A percentile compares a stretch with the other conserved stretches of the same genome.
These are phyloP conservation scores for Tamias sibiricus DNA, from an alignment of 2,113 vertebrate genomes.

Conservation along the genomic window DNA sequence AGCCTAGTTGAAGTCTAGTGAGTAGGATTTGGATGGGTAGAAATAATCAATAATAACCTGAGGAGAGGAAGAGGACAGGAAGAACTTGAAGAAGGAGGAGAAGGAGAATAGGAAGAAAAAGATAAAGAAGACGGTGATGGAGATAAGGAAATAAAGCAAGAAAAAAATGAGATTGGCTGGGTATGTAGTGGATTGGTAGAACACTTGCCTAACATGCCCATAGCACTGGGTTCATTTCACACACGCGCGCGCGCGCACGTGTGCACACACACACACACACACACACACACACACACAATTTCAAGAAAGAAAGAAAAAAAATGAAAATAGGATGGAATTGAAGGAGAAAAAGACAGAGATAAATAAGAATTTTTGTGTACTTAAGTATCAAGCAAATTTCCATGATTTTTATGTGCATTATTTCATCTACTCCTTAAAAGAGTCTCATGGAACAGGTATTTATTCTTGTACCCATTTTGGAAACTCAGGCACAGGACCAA, in stretches of 20 bases:
- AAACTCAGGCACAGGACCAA: neutral
- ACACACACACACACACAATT: too few species aligned
- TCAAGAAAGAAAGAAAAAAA: neutral
- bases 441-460: neutral
- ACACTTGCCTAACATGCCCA: neutral
- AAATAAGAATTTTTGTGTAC: neutral
- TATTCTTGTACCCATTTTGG: neutral
- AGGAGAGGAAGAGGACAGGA: neutral
- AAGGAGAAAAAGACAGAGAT: neutral
- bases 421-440: neutral
- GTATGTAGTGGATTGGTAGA: neutral
- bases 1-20: neutral
- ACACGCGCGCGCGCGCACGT: neutral
- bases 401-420: neutral
- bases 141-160: neutral
- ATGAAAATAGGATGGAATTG: neutral
- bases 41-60: neutral
- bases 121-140: neutral
- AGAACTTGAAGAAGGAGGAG: neutral
- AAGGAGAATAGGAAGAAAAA: neutral
- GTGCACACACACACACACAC: too few species aligned
- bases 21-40: neutral
- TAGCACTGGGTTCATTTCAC: neutral
- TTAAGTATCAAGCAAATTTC: neutral
- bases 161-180: neutral